Evolutionary conservation across 2,113 vertebrate species (phyloP), one percentile per base, ranked within the genome.

Genomic region (Lepisosteus oculatus): DNA sequence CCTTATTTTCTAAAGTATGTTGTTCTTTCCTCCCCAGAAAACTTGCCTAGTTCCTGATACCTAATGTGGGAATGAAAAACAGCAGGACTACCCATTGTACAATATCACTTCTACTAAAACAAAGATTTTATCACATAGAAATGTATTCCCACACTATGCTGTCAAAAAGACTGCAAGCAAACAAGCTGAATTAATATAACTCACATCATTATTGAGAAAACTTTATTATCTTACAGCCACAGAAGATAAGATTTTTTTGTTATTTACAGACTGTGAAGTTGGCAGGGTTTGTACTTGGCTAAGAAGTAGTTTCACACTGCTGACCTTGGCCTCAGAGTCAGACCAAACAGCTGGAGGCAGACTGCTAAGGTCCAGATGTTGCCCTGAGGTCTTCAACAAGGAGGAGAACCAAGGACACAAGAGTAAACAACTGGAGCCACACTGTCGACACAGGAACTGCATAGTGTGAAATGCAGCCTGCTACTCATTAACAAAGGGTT

Each of bases 201-300:
- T 75, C 81, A 73, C 42, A 0, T 43, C 77, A 13, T 45, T 8
- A 41, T 65, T 65, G 6, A 0, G 61, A 67, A 43, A 43, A 45
- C 1, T 3, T 11, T 13, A 74, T 72, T 72, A 71, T 63, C 61
- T 6, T 57, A 69, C 56, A 55, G 0, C 69, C 77, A 70, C 6
- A 2, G 51, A 79, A 78, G 82, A 44, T 76, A 70, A 56, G 71
- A 69, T 57, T 74, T 74, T 14, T 84, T 81, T 79, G 5, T 79
- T 85, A 72, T 75, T 84, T 64, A 29, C 55, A 43, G 65, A 2
- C 59, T 63, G 59, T 70, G 78, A 78, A 12, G 8, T 77, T 76
- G 56, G 14, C 55, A 77, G 73, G 71, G 61, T 45, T 8, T 74
- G 69, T 55, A 42, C 74, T 77, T 78, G 54, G 11, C 55, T 79